These are phyloP conservation scores for Callosobruchus maculatus DNA, from an alignment of 2,888 invertebrate species.

Conservation along the genomic window DNA sequence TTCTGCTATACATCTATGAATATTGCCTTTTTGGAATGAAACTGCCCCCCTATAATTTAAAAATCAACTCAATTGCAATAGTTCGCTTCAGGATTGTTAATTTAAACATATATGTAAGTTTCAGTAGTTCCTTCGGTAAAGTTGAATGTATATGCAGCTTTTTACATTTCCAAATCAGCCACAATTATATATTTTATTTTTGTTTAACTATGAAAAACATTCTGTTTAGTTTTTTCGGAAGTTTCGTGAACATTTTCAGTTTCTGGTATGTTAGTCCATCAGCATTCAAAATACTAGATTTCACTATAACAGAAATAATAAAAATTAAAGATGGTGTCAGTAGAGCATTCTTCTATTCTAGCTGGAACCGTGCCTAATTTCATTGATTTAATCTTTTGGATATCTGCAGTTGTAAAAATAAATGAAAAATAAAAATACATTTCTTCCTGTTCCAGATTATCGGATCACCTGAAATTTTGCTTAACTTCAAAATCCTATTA, in stretches of 20 bases:
- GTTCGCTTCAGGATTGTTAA: slow-evolving; percentile 10
- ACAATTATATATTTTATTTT: neutral
- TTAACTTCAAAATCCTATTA: too few species aligned
- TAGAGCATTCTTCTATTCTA: too few species aligned
- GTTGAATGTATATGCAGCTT: slow-evolving; percentile 10
- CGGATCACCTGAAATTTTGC: too few species aligned
- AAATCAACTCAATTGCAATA: slow-evolving; percentile 2
- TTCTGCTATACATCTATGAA: neutral
- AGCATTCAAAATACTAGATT: too few species aligned
- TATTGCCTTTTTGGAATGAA: neutral
- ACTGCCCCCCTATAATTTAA: neutral
- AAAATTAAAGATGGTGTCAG: too few species aligned
- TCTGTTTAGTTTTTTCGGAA: neutral
- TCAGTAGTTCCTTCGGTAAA: neutral
- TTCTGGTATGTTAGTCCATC: too few species aligned
- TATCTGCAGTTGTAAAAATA: too few species aligned
- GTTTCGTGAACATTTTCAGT: neutral
- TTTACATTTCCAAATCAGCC: slow-evolving; percentile 15
- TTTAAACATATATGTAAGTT: slow-evolving; percentile 11
- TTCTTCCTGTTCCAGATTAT: too few species aligned
- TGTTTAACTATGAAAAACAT: neutral
- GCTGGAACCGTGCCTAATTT: too few species aligned
- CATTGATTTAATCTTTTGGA: too few species aligned
- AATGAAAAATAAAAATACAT: too few species aligned
- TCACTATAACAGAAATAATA: too few species aligned